Evolutionary conservation across 2,888 invertebrate genomes (phyloP), one percentile per base, ranked within the genome.

Genomic region (Thereva nobilitata): DNA sequence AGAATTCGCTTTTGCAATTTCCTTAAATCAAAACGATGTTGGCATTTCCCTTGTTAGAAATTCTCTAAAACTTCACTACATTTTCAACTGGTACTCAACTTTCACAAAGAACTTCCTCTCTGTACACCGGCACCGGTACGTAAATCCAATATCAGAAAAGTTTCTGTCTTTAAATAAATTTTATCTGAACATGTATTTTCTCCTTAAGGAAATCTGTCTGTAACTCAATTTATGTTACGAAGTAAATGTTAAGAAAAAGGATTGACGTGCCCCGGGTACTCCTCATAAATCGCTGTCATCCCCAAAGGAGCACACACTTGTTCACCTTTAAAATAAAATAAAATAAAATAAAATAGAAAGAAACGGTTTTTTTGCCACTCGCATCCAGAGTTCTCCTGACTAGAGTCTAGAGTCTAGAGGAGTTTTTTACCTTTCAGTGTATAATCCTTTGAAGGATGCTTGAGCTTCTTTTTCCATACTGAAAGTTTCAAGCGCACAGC

Each of bases 231-330:
- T 52, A 23, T 35, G 35, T 52, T 52, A 35, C 52, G 34, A 35
- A 52, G 52, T 52, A 52, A 52, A 52, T 52, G 23, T 52, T 52
- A 52, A 35, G 52, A 23, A 52, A 52, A 52, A 52, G 52, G 52
- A 52, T 52, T 52, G 52, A 52, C 35, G 52, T 35, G 23, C 23
- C 23, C 52, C 52, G 5, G 23, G 35, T 35, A 52, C 23, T 23
- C 52, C 49, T 52, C 35, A 52, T 35, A 52, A 52, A 34, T 23
- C 34, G 34, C 35, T 35, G 23, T 34, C 52, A 34, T 35, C 35
- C 52, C 5, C 34, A 23, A 52, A 52, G 52, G 8, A 35, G 52
- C 35, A 35, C 35, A 52, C 23, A 52, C 52, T 52, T 52, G 52
- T 52, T 52, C 35, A 35, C 52, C 52, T 52, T 52, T 52, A 23